Evolutionary conservation across 2,888 invertebrate species (phyloP).

Genomic region (Morpho deidamia): DNA sequence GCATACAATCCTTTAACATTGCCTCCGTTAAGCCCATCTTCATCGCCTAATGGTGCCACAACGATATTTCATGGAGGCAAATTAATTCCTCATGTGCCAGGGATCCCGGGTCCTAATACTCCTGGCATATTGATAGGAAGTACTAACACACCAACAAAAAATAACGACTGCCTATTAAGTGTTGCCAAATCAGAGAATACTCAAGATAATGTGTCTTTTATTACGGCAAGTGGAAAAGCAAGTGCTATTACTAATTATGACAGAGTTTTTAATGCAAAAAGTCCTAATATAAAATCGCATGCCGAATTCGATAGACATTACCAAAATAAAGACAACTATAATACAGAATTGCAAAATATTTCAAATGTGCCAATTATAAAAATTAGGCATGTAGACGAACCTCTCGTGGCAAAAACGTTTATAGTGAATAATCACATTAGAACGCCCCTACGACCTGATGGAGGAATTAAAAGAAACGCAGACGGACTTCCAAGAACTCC

Average conservation of each 20-base stretch:
- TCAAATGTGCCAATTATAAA: conserved; percentile 55
- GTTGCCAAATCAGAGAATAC: conserved; percentile 37
- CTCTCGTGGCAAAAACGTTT: conserved; percentile 38
- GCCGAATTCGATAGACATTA: conserved; percentile 45
- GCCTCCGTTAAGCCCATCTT: conserved; percentile 70
- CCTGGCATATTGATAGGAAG: conserved; percentile 61
- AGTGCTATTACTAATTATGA: conserved; percentile 44
- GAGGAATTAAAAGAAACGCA: conserved; percentile 48
- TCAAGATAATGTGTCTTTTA: conserved; percentile 35
- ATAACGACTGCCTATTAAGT: conserved; percentile 39
- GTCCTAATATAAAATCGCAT: conserved; percentile 32
- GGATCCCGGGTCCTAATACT: conserved; percentile 90
- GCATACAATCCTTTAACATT: conserved; percentile 84
- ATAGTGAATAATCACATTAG: conserved; percentile 40
- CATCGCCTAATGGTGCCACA: conserved; percentile 78
- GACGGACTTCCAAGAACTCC: conserved; percentile 54
- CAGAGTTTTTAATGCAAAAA: conserved; percentile 41
- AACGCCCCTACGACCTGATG: conserved; percentile 45
- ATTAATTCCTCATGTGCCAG: conserved; percentile 91
- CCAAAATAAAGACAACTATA: conserved; percentile 39
- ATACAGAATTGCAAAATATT: conserved; percentile 40
- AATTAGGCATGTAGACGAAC: conserved; percentile 60
- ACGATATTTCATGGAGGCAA: conserved; percentile 84
- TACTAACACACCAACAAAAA: conserved; percentile 39
- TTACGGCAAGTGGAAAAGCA: conserved; percentile 36